Evolutionary conservation across 2,113 vertebrate genomes (phyloP), one percentile per base, ranked within the genome.

Genomic region (Excalfactoria chinensis): DNA sequence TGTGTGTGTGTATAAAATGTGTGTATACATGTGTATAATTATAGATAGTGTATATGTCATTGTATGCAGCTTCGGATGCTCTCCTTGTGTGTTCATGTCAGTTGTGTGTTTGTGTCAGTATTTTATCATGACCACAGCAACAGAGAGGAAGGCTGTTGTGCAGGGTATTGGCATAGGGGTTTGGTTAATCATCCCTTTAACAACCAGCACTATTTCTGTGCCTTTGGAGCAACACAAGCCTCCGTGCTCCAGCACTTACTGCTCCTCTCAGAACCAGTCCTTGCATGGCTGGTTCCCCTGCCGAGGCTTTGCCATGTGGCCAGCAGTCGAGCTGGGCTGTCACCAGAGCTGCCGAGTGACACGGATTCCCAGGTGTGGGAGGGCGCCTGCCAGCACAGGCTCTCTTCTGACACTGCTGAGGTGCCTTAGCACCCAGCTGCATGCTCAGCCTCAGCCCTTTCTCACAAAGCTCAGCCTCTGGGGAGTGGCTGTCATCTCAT

Each of bases 261-360:
- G 86, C 88, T 76, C 60, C 35, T 1, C 84, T 91, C 89, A 82
- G 71, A 48, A 32, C 10, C 71, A 58, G 34, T 28, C 35, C 78
- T 15, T 17, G 37, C 8, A 49, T 9, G 3, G 48, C 7, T 48
- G 48, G 48, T 49, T 49, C 59, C 58, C 35, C 0, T 79, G 93
- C 94, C 91, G 90, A 16, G 81, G 87, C 49, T 20, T 3, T 76
- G 91, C 86, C 90, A 53, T 4, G 22, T 67, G 93, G 90, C 62
- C 71, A 75, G 94, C 93, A 89, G 91, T 70, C 1, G 0, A 66
- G 66, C 77, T 35, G 53, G 51, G 75, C 67, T 84, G 82, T 32
- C 6, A 6, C 63, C 49, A 78, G 77, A 89, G 87, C 87, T 76
- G 84, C 80, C 83, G 87, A 93, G 87, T 96, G 95, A 95, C 89